These are phyloP conservation scores for Dermolepida albohirtum DNA, from an alignment of 2,888 invertebrate species.

Conservation along the genomic window DNA sequence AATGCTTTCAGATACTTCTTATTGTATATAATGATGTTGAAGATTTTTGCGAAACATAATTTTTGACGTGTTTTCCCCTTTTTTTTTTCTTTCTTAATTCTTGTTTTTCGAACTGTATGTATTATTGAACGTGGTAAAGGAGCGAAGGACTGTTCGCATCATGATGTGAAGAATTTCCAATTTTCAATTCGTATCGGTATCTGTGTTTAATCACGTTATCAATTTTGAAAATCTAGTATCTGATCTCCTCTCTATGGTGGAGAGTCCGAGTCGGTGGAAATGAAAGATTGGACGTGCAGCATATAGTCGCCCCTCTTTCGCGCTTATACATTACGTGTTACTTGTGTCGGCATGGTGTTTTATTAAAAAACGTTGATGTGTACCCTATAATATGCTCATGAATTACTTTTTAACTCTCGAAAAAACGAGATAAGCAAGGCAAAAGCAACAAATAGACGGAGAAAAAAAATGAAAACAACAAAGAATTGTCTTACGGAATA, in stretches of 20 bases:
- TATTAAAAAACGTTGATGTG: conserved; percentile 49
- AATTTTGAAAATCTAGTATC: conserved; percentile 54
- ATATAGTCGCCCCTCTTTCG: conserved; percentile 39
- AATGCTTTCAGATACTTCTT: too few relatives aligned
- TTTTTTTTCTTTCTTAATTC: too few relatives aligned
- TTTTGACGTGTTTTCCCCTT: too few relatives aligned
- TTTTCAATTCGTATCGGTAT: conserved; percentile 52
- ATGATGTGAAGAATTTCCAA: conserved; percentile 44
- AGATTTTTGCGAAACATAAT: too few relatives aligned
- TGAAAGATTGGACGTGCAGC: conserved; percentile 52
- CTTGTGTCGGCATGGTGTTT: conserved; percentile 52
- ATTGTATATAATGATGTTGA: too few relatives aligned
- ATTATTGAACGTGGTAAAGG: too few relatives aligned
- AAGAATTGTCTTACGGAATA: conserved; percentile 40
- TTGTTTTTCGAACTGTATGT: too few relatives aligned
- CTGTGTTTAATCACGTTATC: conserved; percentile 54
- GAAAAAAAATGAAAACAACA: conserved; percentile 16
- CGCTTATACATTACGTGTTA: conserved; percentile 50
- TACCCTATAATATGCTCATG: conserved; percentile 42
- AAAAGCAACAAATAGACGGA: conserved; percentile 4
- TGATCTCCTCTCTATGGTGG: conserved; percentile 43
- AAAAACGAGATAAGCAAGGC: conserved; percentile 32
- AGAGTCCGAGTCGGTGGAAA: conserved; percentile 47
- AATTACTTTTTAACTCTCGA: conserved; percentile 31
- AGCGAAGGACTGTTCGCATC: too few relatives aligned